Percentiles rank a stretch among this genome's conserved stretches.
phyloP scores from a whole-genome alignment of 2,797 vertebrate genomes.

The Dendrocincla tyrannina region DNA sequence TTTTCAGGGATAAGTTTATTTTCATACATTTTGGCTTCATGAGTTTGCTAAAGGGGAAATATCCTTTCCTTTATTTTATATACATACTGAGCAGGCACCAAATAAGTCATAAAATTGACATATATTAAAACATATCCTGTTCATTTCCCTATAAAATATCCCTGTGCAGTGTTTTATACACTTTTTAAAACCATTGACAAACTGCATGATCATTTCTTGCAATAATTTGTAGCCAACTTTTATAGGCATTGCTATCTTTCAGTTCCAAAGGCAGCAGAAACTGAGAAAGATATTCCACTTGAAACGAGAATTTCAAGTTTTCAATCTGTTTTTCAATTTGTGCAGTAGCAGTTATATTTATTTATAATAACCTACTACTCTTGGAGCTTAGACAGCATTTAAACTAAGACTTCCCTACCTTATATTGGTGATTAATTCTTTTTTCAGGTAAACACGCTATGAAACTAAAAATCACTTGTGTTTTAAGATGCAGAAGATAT shows the following conservation, averaged over 20 bases:
- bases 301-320: too few relatives aligned
- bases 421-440: background rate
- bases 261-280: background rate
- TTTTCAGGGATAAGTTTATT: background rate
- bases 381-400: background rate
- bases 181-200: background rate
- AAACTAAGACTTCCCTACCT: background rate
- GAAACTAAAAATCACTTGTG: background rate
- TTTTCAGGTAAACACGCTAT: background rate
- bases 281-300: background rate
- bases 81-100: background rate
- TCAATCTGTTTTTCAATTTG: background rate
- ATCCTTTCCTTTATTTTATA: background rate
- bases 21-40: background rate
- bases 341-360: background rate
- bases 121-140: background rate
- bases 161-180: background rate
- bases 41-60: background rate
- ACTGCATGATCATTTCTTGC: background rate
- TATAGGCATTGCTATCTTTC: background rate
- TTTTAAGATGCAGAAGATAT: background rate
- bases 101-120: background rate
- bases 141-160: background rate
- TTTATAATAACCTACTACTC: background rate
- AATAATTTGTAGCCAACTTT: background rate